phyloP scores from a whole-genome alignment of 2,113 vertebrate genomes.

The Phalacrocorax aristotelis region DNA sequence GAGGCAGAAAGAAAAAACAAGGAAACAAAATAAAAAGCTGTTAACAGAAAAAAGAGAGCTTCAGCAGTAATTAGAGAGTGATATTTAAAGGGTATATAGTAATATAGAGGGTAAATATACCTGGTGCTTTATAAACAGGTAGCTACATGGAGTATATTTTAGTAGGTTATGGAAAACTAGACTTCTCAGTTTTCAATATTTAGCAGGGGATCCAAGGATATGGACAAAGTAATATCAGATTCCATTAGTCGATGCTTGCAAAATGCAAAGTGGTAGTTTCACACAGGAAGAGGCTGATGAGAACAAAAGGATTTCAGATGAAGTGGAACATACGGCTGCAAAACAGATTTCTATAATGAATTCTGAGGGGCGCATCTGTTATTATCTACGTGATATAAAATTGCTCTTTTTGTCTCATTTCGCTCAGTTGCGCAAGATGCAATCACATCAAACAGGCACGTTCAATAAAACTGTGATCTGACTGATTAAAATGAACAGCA shows the following conservation, averaged over 20 bases:
- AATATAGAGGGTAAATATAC: not conserved
- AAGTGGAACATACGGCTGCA: constrained; percentile 61
- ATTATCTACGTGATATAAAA: constrained; percentile 68
- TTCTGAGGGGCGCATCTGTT: constrained; percentile 66
- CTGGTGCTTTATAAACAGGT: not conserved
- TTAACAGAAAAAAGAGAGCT: too few relatives aligned
- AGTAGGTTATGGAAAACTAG: not conserved
- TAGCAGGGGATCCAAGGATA: constrained; percentile 10
- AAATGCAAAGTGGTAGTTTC: constrained; percentile 62
- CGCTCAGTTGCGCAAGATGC: constrained; percentile 19
- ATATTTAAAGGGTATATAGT: not conserved
- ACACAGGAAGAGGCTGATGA: constrained; percentile 61
- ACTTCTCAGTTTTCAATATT: not conserved
- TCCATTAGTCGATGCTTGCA: constrained; percentile 39
- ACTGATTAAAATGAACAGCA: constrained; percentile 65
- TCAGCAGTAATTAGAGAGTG: not conserved
- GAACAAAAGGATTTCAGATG: constrained; percentile 71
- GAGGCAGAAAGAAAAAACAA: not conserved
- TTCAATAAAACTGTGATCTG: constrained; percentile 58
- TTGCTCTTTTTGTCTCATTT: constrained; percentile 69
- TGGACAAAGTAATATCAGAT: constrained; percentile 48
- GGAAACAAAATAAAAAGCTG: not conserved
- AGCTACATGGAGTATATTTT: not conserved
- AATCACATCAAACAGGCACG: constrained; percentile 47
- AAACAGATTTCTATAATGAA: constrained; percentile 70